Base-by-base conservation (phyloP, 2,797 vertebrate genomes). In the Rhinella marina region DNA sequence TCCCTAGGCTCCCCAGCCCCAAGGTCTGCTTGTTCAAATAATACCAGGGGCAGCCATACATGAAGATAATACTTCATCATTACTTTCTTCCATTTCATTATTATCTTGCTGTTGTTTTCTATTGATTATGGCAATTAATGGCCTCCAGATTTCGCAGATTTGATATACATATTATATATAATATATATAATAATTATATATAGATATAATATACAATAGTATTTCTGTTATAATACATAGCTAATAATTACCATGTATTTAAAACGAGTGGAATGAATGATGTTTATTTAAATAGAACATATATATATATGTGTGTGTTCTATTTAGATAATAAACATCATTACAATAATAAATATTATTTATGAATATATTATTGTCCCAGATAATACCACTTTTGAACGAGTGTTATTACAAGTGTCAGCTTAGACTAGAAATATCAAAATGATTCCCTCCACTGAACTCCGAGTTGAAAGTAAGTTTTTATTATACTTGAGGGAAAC, bases 401-500 rank as follows among this genome's bases (percentile, higher is more conserved):
- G 93, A 95, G 96, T 96, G 95, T 96, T 96, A 97, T 97, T 95
- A 95, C 48, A 95, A 94, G 95, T 96, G 96, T 97, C 96, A 96
- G 48, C 12, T 97, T 97, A 97, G 96, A 95, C 96, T 96, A 94
- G 94, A 94, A 72, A 96, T 95, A 95, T 95, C 95, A 95, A 94
- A 97, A 96, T 95, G 96, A 96, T 85, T 97, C 95, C 95, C 95
- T 96, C 95, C 95, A 96, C 96, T 97, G 95, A 98, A 97, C 96
- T 96, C 95, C 93, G 95, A 96, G 96, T 96, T 97, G 95, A 98
- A 97, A 97, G 97, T 96, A 96, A 96, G 96, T 97, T 95, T 96
- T 96, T 96, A 97, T 97, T 97, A 97, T 97, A 97, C 97, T 97
- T 97, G 95, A 97, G 97, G 96, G 97, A 97, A 98, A 97, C 96